Evolutionary conservation across 35 echinoderm and acorn worm genomes (phyloP).

Genomic region (Apostichopus californicus): DNA sequence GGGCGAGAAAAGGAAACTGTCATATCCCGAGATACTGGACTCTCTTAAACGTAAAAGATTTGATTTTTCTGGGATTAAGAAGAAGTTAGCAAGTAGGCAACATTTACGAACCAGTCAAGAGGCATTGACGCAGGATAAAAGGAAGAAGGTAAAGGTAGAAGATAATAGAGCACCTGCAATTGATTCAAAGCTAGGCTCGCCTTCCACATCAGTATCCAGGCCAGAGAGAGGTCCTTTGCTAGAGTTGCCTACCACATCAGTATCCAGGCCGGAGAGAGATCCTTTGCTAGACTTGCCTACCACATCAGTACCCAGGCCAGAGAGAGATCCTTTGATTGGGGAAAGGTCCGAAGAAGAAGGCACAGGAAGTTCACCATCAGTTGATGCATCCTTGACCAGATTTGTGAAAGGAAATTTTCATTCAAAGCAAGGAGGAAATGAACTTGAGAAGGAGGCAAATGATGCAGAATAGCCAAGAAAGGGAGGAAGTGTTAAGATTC

Average conservation of each 20-base stretch:
- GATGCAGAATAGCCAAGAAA: not conserved
- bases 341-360: not conserved
- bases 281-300: not conserved
- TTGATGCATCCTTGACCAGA: conserved; percentile 4
- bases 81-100: not conserved
- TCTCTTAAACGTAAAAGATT: conserved; percentile 2
- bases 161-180: not conserved
- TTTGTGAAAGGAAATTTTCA: not conserved
- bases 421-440: not conserved
- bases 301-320: not conserved
- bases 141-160: not conserved
- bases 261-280: not conserved
- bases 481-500: too few species aligned
- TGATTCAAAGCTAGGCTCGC: not conserved
- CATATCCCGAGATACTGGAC: not conserved
- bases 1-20: not conserved
- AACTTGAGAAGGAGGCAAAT: not conserved
- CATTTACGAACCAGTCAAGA: not conserved
- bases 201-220: not conserved
- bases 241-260: not conserved
- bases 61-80: not conserved
- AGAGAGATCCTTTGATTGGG: not conserved
- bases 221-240: not conserved
- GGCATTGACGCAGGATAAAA: not conserved
- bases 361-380: conserved; percentile 4